A percentile compares a stretch with the other conserved stretches of the same genome.
phyloP scores from a whole-genome alignment of 30 jellyfish, hydroid and myxozoan species.

The Catostylus mosaicus region DNA sequence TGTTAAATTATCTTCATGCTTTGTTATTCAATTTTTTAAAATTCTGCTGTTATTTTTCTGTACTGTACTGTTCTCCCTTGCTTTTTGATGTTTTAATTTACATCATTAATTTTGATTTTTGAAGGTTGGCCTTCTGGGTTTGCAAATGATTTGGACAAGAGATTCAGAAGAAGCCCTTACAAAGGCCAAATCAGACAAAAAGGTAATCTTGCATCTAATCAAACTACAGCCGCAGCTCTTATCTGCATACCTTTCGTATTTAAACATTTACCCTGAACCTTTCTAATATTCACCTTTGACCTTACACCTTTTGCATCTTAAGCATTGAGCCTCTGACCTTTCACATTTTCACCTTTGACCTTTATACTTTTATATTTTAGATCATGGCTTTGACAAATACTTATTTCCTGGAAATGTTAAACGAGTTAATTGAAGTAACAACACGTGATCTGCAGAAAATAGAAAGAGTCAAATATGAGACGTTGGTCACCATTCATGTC shows the following conservation, averaged over 20 bases:
- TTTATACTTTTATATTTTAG: slow-evolving; percentile 24
- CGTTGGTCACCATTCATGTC: slow-evolving; percentile 90
- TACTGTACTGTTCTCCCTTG: too few relatives aligned
- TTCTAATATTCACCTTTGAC: neutral
- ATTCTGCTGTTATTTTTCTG: too few relatives aligned
- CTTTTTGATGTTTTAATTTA: neutral
- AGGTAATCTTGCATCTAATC: too few relatives aligned
- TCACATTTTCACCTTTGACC: too few relatives aligned
- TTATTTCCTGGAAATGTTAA: slow-evolving; percentile 73
- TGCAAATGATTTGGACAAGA: slow-evolving; percentile 94
- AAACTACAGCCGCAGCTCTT: too few relatives aligned
- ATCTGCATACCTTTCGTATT: too few relatives aligned
- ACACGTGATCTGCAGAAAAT: slow-evolving; percentile 78
- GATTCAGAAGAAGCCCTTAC: slow-evolving; percentile 84
- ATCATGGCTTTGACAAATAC: slow-evolving; percentile 83
- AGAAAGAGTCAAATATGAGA: slow-evolving; percentile 84
- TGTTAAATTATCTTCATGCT: too few relatives aligned
- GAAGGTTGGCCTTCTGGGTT: slow-evolving; percentile 88
- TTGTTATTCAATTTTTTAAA: too few relatives aligned
- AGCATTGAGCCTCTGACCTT: too few relatives aligned
- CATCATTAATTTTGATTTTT: neutral
- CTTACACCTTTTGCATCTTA: neutral
- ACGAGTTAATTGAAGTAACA: slow-evolving; percentile 84
- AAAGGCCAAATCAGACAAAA: slow-evolving; percentile 83
- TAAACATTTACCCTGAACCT: too few relatives aligned